These are phyloP conservation scores for Kryptolebias marmoratus DNA, from an alignment of 2,113 vertebrate genomes.

Conservation along the genomic window DNA sequence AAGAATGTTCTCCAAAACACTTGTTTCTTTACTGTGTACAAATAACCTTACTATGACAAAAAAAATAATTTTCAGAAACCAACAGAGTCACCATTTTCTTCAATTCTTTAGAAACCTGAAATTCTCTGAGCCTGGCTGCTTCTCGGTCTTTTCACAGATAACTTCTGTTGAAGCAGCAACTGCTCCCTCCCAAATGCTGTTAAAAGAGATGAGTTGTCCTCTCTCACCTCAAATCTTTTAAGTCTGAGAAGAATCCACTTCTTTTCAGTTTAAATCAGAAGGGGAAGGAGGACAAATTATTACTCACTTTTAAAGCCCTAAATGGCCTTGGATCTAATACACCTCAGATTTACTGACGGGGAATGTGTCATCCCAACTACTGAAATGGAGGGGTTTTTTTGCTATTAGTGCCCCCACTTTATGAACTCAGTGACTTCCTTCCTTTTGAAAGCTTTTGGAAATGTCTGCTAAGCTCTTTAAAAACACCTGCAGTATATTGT, in stretches of 20 bases:
- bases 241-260: background rate
- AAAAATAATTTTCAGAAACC: background rate
- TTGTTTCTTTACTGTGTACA: no score
- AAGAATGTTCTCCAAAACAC: no score
- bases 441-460: background rate
- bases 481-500: background rate
- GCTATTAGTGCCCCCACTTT: background rate
- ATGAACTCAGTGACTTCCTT: background rate
- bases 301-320: conserved; percentile 2
- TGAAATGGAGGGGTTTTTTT: background rate
- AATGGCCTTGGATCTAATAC: background rate
- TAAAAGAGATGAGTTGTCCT: background rate
- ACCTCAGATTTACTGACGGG: background rate
- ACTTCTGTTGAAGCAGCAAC: background rate
- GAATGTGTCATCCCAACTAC: background rate
- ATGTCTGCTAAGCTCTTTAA: background rate
- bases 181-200: background rate
- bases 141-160: background rate
- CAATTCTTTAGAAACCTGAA: background rate
- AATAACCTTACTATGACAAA: no score
- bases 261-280: conserved; percentile 3
- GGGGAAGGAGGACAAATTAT: background rate
- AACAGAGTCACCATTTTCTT: background rate
- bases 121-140: background rate
- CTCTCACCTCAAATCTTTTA: background rate